Percentiles rank a stretch among this genome's conserved stretches.
phyloP scores from a whole-genome alignment of 1,140 invertebrate genomes.

The Myzus persicae region DNA sequence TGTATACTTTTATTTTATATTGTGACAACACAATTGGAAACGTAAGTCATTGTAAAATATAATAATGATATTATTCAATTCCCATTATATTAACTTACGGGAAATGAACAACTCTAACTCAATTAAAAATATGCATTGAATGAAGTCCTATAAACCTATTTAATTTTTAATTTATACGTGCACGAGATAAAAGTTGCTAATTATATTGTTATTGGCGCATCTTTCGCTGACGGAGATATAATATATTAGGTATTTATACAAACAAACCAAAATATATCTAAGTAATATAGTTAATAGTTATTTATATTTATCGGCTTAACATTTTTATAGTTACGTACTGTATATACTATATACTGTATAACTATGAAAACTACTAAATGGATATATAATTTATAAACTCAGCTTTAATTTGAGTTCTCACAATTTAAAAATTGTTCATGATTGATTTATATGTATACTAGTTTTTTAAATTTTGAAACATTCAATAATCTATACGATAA shows the following conservation, averaged over 20 bases:
- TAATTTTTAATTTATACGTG: constrained; percentile 2
- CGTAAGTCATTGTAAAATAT: not conserved
- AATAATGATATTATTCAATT: constrained; percentile 1
- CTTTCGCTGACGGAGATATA: not conserved
- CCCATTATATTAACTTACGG: not conserved
- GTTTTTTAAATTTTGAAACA: too few relatives aligned
- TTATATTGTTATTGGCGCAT: not conserved
- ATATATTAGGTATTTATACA: not conserved
- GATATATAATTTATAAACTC: too few relatives aligned
- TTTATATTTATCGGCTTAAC: not conserved
- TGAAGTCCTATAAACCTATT: constrained; percentile 12
- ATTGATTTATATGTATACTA: too few relatives aligned
- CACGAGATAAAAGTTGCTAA: not conserved
- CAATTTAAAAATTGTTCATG: too few relatives aligned
- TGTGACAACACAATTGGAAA: not conserved
- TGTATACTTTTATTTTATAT: not conserved
- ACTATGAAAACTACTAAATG: not conserved
- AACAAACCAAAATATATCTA: not conserved
- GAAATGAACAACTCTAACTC: not conserved
- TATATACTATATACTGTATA: too few relatives aligned
- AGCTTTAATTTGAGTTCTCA: too few relatives aligned
- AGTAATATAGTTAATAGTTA: not conserved
- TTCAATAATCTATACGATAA: too few relatives aligned
- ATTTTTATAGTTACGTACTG: not conserved
- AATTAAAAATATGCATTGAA: constrained; percentile 14